A percentile compares a stretch with the other conserved stretches of the same genome.
These are phyloP conservation scores for Odocoileus virginianus DNA, from an alignment of 2,113 vertebrate species.

Conservation along the genomic window DNA sequence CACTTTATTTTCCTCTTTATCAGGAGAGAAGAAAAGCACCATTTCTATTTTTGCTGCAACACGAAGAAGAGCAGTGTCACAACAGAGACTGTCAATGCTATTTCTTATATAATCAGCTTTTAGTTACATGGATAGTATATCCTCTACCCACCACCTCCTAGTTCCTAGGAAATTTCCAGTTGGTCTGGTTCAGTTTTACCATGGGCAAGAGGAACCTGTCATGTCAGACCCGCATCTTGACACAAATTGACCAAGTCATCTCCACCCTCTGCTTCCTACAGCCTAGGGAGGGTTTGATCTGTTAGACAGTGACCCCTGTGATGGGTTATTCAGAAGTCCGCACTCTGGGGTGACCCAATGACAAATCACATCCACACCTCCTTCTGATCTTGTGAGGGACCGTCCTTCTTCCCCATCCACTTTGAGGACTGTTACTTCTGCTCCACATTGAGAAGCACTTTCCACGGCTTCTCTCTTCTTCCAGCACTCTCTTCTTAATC, in stretches of 20 bases:
- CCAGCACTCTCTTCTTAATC: neutral
- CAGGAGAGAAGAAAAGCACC: neutral
- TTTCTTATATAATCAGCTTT: neutral
- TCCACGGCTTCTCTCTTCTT: neutral
- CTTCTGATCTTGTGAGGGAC: fast-evolving
- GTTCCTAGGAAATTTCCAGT: neutral
- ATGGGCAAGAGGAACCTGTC: neutral
- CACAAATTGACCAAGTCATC: neutral
- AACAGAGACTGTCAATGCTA: neutral
- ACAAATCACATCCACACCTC: neutral
- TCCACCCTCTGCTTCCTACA: neutral
- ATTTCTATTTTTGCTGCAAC: neutral
- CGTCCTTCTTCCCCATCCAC: neutral
- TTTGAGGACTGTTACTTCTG: fast-evolving
- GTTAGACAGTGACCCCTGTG: neutral
- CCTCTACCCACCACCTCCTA: fast-evolving
- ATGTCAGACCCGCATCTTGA: neutral
- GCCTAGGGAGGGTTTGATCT: fast-evolving
- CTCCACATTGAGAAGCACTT: neutral
- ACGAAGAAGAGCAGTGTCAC: neutral
- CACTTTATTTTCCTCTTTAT: neutral
- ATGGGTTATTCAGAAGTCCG: neutral
- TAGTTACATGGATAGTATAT: neutral
- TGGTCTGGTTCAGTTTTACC: neutral
- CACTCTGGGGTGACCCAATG: neutral